phyloP scores from a whole-genome alignment of 2,797 vertebrate species.

The Valencia hispanica region DNA sequence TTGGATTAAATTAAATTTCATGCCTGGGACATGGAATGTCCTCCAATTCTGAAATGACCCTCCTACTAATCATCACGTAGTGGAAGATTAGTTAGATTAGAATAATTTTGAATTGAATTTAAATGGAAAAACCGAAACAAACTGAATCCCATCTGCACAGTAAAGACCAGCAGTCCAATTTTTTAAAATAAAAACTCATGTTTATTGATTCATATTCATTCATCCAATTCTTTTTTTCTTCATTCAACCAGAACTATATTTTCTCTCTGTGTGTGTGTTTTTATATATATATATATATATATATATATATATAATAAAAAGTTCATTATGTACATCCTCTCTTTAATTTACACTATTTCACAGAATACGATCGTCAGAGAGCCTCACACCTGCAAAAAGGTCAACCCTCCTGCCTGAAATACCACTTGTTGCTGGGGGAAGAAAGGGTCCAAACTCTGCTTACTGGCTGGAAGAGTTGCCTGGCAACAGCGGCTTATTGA shows the following conservation, averaged over 20 bases:
- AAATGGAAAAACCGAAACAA: neutral
- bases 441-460: constrained; percentile 17
- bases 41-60: too few relatives aligned
- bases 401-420: constrained; percentile 20
- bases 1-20: too few relatives aligned
- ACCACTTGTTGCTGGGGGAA: constrained; percentile 47
- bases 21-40: too few relatives aligned
- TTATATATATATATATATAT: too few relatives aligned
- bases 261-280: constrained; percentile 25
- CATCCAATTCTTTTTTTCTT: constrained; percentile 13
- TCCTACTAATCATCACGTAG: too few relatives aligned
- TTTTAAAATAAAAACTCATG: constrained; percentile 60
- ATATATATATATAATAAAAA: too few relatives aligned
- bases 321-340: constrained; percentile 70
- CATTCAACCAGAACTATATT: constrained; percentile 29
- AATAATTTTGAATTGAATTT: neutral
- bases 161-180: neutral
- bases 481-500: constrained; percentile 44
- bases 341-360: constrained; percentile 70
- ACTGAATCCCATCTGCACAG: neutral
- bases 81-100: too few relatives aligned
- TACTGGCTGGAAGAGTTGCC: constrained; percentile 54
- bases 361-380: constrained; percentile 38
- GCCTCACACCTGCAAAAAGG: constrained; percentile 40
- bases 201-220: constrained; percentile 59